Base-by-base conservation (phyloP, 2,113 vertebrate genomes). In the Rhinogobius similis region DNA sequence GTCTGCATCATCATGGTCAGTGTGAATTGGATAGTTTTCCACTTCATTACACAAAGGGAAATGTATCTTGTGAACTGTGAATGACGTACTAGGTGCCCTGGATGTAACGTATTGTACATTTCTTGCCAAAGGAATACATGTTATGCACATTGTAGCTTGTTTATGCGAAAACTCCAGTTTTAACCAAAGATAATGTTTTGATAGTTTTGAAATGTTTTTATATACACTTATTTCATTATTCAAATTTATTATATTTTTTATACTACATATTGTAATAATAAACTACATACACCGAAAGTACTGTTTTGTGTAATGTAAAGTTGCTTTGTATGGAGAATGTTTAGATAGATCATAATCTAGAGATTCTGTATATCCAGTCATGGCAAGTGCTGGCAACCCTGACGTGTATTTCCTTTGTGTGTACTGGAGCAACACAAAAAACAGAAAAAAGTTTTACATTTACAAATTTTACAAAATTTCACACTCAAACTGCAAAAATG, bases 221-320 rank as follows among this genome's bases (percentile, higher is more conserved):
- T 82, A 73, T 76, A 18, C 4, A 29, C 8, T 61, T 83, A 59
- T 73, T 89, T 91, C 92, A 93, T 75, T 93, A 93, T 83, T 86
- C 82, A 92, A 93, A 93, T 89, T 81, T 87, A 91, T 92, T 93
- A 76, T 92, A 92, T 94, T 94, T 94, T 93, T 94, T 93, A 92
- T 93, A 93, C 92, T 84, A 87, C 87, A 82, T 86, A 88, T 86
- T 92, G 88, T 92, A 93, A 93, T 92, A 93, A 93, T 92, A 93
- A 94, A 93, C 86, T 74, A 85, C 86, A 86, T 88, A 89, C 91
- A 86, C 79, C 87, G 78, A 81, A 56, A 13, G 7, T 58, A 29
- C 6, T 29, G 26, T 55, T 44, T 13, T 48, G 46, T 8, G 21
- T 2, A 11, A 53, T 26, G 24, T 55, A 23, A 21, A 55, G 23